Evolutionary conservation across 2,888 invertebrate species (phyloP), one percentile per base, ranked within the genome.

Genomic region (Agrochola lota): DNA sequence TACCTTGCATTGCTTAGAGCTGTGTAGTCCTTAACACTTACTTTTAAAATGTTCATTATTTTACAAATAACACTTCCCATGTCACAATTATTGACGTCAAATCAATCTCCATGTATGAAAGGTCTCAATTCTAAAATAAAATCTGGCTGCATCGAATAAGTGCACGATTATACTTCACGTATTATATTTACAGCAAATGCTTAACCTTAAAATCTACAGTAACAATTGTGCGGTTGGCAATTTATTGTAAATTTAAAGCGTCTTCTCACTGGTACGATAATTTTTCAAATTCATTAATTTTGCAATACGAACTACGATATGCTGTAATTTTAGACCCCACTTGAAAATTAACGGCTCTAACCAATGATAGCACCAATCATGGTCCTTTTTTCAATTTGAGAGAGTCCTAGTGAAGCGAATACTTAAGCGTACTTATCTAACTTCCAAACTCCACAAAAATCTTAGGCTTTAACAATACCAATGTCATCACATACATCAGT

Each of bases 401-500:
- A 89, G 88, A 88, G 85, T 88, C 86, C 87, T 84, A 88, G 86
- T 89, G 84, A 88, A 89, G 87, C 86, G 84, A 88, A 86, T 87
- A 90, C 89, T 86, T 91, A 91, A 88, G 88, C 91, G 85, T 89
- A 91, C 89, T 90, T 92, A 91, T 85, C 88, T 92, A 91, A 89
- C 89, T 89, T 85, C 88, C 88, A 89, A 88, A 88, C 87, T 88
- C 87, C 88, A 83, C 85, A 86, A 84, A 74, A 86, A 87, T 86
- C 87, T 87, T 89, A 89, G 84, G 79, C 85, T 83, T 87, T 87
- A 87, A 88, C 85, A 88, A 86, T 85, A 88, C 91, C 91, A 89
- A 91, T 94, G 93, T 92, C 94, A 95, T 95, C 94, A 95, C 95
- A 95, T 92, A 91, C 94, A 93, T 96, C 96, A 96, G 96, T 96